These are phyloP conservation scores for Scelioninae gen. 2 DNA, from an alignment of 2,888 invertebrate species.

Conservation along the genomic window DNA sequence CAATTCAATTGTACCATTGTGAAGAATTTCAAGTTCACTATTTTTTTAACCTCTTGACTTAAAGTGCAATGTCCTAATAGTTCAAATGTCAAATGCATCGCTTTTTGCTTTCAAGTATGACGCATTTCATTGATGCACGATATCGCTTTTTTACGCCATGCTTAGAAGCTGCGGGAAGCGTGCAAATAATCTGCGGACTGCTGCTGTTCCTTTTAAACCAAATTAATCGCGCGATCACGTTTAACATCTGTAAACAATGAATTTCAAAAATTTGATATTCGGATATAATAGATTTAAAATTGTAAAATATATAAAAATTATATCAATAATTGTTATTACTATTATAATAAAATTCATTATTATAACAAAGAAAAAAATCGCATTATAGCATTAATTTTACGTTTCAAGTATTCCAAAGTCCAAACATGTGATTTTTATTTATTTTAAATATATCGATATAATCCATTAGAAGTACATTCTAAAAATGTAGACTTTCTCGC, in stretches of 20 bases:
- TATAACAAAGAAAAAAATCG: too few species aligned
- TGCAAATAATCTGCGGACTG: constrained; percentile 36
- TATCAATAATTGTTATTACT: too few species aligned
- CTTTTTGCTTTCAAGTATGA: constrained; percentile 23
- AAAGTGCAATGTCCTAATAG: constrained; percentile 47
- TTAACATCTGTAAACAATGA: not conserved
- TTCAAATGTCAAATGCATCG: constrained; percentile 38
- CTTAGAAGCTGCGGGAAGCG: constrained; percentile 38
- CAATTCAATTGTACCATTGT: too few species aligned
- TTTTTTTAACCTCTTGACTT: constrained; percentile 36
- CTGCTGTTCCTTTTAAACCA: constrained; percentile 41
- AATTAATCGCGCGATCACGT: constrained; percentile 14
- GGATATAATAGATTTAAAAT: too few species aligned
- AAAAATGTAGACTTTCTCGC: too few species aligned
- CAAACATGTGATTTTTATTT: too few species aligned
- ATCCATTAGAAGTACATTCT: too few species aligned
- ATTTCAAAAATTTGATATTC: not conserved
- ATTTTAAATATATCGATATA: too few species aligned
- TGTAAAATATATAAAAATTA: too few species aligned
- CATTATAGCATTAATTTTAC: too few species aligned
- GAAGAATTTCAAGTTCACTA: constrained; percentile 15
- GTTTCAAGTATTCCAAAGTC: too few species aligned
- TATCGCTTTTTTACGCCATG: constrained; percentile 43
- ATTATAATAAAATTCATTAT: too few species aligned
- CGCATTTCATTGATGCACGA: constrained; percentile 50